Evolutionary conservation across 2,113 vertebrate genomes (phyloP).

Genomic region (Salvelinus alpinus): DNA sequence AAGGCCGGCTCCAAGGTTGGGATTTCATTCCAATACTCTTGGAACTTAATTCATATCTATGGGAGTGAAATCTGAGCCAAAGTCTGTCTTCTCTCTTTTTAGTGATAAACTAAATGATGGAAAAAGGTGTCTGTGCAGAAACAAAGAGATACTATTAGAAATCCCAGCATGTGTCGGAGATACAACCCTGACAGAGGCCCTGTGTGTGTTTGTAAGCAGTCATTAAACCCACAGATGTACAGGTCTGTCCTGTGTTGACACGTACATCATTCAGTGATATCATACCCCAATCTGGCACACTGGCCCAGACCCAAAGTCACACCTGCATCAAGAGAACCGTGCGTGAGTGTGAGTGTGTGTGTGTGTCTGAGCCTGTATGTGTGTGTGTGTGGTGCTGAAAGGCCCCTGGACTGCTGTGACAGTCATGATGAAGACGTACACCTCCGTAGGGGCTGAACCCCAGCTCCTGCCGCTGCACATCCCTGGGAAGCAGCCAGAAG

Average conservation of each 20-base stretch:
- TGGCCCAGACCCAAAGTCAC: constrained; percentile 43
- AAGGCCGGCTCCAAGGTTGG: neutral
- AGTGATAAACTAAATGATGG: no score
- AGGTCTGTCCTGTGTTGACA: constrained; percentile 38
- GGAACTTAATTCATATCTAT: neutral
- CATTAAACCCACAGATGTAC: constrained; percentile 26
- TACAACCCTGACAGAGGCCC: neutral
- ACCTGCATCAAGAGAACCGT: constrained; percentile 46
- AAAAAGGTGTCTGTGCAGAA: no score
- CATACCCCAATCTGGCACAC: constrained; percentile 35
- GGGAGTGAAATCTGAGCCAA: constrained; percentile 2
- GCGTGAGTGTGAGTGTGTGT: no score
- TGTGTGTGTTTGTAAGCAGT: neutral
- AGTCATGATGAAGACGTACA: constrained; percentile 58
- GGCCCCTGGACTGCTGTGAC: constrained; percentile 41
- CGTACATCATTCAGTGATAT: constrained; percentile 34
- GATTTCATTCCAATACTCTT: neutral
- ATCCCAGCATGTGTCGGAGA: neutral
- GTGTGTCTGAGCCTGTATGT: no score
- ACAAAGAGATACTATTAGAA: neutral
- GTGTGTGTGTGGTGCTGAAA: constrained; percentile 30
- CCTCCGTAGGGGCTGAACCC: constrained; percentile 47
- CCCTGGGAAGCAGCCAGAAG: neutral
- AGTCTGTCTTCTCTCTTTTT: neutral
- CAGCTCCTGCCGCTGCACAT: constrained; percentile 37